Base-by-base conservation (phyloP, 2,113 vertebrate genomes). In the Chamaea fasciata region DNA sequence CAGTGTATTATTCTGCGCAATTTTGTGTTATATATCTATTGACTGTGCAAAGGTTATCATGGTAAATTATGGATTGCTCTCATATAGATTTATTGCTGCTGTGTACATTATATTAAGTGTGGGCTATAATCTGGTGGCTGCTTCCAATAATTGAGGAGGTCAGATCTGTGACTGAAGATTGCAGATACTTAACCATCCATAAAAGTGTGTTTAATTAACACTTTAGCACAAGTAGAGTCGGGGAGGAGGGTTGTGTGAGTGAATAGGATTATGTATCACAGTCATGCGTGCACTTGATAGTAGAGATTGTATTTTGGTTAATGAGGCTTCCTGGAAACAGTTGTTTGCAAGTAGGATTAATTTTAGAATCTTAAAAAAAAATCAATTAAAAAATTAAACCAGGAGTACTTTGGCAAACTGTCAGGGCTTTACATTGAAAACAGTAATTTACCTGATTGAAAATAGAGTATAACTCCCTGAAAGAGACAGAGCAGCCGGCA, bases 311-410 rank as follows among this genome's bases (percentile, higher is more conserved):
- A 22, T 92, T 92, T 87, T 79, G 93, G 60, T 75, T 93, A 67
- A 82, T 83, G 75, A 90, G 93, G 97, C 97, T 97, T 97, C 93
- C 39, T 85, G 97, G 97, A 98, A 98, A 98, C 79, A 96, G 95
- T 97, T 97, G 97, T 96, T 97, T 96, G 97, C 98, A 94, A 96
- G 80, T 86, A 57, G 96, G 95, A 96, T 98, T 97, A 98, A 97
- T 95, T 97, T 80, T 87, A 69, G 95, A 95, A 94, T 96, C 97
- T 89, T 89, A 49, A 21, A 85, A 50, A 49, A 94, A 96, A 94
- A 94, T 93, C 95, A 87, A 86, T 95, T 62, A 37, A 80, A 87
- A 70, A 57, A 81, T 33, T 42, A 63, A 85, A 88, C 95, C 95
- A 19, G 91, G 94, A 96, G 92, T 90, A 33, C 50, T 95, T 94